Conservation (phyloP, 2,888 invertebrate species). For the Arctia plantaginis region DNA sequence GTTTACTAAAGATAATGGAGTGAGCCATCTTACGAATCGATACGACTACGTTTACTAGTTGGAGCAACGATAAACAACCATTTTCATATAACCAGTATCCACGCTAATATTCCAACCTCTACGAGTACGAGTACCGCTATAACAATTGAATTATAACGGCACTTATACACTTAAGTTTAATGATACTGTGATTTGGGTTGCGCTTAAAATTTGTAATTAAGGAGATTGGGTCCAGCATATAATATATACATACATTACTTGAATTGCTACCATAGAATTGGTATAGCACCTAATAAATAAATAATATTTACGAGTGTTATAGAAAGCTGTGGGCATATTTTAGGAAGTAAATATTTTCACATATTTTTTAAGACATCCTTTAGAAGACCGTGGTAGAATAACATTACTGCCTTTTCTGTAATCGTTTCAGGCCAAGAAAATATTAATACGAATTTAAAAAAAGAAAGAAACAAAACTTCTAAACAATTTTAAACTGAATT, state of each 20-base stretch:
- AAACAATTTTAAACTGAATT: no score
- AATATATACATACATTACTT: neutral
- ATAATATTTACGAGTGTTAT: neutral
- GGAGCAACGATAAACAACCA: slow-evolving; percentile 31
- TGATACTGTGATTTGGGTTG: slow-evolving; percentile 6
- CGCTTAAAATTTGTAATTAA: neutral
- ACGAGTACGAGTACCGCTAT: slow-evolving; percentile 6
- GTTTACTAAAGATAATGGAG: neutral
- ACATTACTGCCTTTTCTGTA: neutral
- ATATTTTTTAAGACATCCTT: no score
- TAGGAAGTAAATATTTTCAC: no score
- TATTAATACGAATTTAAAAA: neutral
- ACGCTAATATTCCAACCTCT: slow-evolving; percentile 12
- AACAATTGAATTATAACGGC: slow-evolving; percentile 18
- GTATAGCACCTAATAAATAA: neutral
- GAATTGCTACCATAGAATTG: neutral
- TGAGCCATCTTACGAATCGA: slow-evolving; percentile 4
- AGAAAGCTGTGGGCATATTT: neutral
- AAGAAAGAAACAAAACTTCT: no score
- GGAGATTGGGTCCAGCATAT: neutral
- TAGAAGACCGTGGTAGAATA: no score
- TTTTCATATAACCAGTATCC: slow-evolving; percentile 35
- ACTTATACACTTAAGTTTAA: neutral
- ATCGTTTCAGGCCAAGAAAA: neutral
- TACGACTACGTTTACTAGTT: slow-evolving; percentile 27